A percentile compares a stretch with the other conserved stretches of the same genome.
Conservation (phyloP, 1,140 invertebrate species). For the Brachionus rubens region DNA sequence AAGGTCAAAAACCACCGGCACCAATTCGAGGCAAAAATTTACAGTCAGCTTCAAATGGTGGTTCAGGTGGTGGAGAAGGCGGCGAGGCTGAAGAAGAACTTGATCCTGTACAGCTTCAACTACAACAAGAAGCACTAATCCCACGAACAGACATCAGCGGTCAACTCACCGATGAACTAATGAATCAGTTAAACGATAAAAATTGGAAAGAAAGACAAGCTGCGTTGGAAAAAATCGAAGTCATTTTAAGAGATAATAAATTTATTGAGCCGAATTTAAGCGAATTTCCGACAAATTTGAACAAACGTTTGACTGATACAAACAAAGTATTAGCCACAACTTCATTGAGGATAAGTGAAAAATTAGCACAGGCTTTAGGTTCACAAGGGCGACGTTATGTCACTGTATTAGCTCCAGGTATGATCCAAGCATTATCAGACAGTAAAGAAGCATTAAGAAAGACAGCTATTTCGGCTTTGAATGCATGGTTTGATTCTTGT, state of each 20-base stretch:
- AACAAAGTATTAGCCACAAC: slow-evolving; percentile 33
- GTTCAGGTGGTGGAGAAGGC: slow-evolving; percentile 55
- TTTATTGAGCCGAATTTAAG: slow-evolving; percentile 21
- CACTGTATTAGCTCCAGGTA: slow-evolving; percentile 74
- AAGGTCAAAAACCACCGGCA: slow-evolving; percentile 60
- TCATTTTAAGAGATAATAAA: slow-evolving; percentile 61
- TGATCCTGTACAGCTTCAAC: slow-evolving; percentile 59
- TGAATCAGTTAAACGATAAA: slow-evolving; percentile 81
- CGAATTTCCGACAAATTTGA: slow-evolving; percentile 19
- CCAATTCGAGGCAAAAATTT: slow-evolving; percentile 67
- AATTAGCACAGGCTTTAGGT: slow-evolving; percentile 61
- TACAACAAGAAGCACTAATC: slow-evolving; percentile 65
- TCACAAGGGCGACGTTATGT: slow-evolving; percentile 75
- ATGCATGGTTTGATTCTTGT: slow-evolving; percentile 72
- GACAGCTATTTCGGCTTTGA: slow-evolving; percentile 74
- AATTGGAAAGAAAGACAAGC: slow-evolving; percentile 89
- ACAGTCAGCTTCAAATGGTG: slow-evolving; percentile 50
- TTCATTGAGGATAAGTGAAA: slow-evolving; percentile 5
- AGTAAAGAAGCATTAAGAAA: slow-evolving; percentile 70
- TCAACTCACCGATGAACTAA: slow-evolving; percentile 46
- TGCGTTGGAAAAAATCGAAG: slow-evolving; percentile 73
- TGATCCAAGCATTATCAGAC: slow-evolving; percentile 72
- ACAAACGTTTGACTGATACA: slow-evolving; percentile 41
- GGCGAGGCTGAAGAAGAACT: slow-evolving; percentile 52
- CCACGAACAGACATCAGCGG: slow-evolving; percentile 73